Conservation (phyloP, 1,140 invertebrate genomes). For the Drosophila ohnishii region DNA sequence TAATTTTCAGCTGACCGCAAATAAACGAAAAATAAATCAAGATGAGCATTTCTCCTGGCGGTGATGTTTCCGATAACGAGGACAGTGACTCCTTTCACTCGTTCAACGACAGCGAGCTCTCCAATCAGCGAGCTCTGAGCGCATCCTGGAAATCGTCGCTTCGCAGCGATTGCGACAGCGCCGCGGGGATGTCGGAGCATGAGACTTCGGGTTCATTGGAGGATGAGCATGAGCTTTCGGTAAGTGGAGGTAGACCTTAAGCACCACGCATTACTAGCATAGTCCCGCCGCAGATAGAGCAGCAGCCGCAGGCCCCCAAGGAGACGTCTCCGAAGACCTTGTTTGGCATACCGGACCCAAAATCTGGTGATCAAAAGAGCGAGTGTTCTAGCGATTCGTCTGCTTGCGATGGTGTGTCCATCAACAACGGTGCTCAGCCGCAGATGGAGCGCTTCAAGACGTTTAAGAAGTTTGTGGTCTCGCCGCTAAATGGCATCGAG, state of each 20-base stretch:
- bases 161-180: constrained; percentile 4
- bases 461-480: constrained; percentile 6
- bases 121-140: background rate
- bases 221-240: background rate
- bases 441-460: constrained; percentile 3
- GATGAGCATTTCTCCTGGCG: constrained; percentile 18
- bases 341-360: background rate
- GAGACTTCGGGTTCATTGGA: constrained; percentile 11
- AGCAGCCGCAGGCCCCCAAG: too few relatives aligned
- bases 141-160: background rate
- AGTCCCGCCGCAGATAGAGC: background rate
- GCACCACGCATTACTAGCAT: background rate
- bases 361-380: background rate
- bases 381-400: constrained; percentile 15
- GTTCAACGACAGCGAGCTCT: constrained; percentile 10
- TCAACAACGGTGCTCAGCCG: background rate
- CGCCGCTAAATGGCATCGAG: background rate
- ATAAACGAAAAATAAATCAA: background rate
- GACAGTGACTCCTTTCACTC: constrained; percentile 50
- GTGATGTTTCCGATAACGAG: constrained; percentile 1
- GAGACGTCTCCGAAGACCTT: background rate
- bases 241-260: background rate
- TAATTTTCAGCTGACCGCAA: background rate
- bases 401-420: constrained; percentile 4
- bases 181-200: constrained; percentile 1